phyloP scores from a whole-genome alignment of 1,140 invertebrate species.

The Microvelia longipes region DNA sequence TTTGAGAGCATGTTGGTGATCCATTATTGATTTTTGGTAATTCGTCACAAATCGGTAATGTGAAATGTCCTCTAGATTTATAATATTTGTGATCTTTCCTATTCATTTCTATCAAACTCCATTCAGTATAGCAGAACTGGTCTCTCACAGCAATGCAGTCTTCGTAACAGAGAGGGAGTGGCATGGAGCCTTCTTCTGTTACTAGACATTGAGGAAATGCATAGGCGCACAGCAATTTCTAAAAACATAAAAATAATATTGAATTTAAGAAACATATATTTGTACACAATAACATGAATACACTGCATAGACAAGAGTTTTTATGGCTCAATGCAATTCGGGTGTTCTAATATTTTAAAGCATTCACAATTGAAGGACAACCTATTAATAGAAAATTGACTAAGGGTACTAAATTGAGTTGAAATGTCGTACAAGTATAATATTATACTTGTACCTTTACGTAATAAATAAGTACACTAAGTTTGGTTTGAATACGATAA shows the following conservation, averaged over 20 bases:
- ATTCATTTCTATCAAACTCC: conserved; percentile 78
- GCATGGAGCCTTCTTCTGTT: conserved; percentile 36
- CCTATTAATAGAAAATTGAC: no score
- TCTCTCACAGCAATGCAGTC: conserved; percentile 80
- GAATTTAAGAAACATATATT: no score
- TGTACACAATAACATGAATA: background rate
- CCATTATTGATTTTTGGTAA: conserved; percentile 49
- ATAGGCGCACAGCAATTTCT: conserved; percentile 76
- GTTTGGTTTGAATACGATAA: no score
- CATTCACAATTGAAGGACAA: no score
- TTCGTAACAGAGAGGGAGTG: conserved; percentile 70
- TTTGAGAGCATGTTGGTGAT: conserved; percentile 54
- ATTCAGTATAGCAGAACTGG: conserved; percentile 83
- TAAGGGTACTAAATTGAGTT: no score
- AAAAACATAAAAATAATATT: conserved; percentile 16
- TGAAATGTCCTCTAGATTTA: conserved; percentile 70
- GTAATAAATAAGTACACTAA: no score
- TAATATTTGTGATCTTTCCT: conserved; percentile 60
- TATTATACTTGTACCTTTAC: no score
- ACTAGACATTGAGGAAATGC: conserved; percentile 75
- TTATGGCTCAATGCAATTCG: background rate
- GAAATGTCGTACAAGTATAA: no score
- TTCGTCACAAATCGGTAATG: conserved; percentile 66
- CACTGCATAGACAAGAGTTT: background rate
- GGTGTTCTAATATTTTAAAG: no score